Conservation (phyloP, 2,113 vertebrate species). For the Cricetomys ansorgei region DNA sequence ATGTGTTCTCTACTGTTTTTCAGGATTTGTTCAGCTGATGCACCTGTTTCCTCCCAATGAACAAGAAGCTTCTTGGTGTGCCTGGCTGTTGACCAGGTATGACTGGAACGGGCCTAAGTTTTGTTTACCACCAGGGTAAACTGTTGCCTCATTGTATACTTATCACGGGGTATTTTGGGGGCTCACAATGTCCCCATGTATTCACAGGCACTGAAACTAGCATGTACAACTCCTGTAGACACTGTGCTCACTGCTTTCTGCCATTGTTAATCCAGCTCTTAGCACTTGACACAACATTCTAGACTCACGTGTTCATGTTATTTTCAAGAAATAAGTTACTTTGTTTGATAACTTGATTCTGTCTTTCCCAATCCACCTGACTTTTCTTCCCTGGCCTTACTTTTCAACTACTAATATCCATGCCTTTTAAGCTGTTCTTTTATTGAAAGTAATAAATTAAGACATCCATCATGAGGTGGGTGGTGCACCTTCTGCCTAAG, state of each 20-base stretch:
- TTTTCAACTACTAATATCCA: constrained; percentile 57
- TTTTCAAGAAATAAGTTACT: constrained; percentile 61
- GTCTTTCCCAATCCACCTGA: not conserved
- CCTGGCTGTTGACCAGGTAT: not conserved
- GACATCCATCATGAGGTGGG: constrained; percentile 16
- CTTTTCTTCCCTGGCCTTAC: constrained; percentile 41
- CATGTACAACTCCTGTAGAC: not conserved
- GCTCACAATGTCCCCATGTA: not conserved
- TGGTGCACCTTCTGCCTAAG: not conserved
- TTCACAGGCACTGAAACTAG: constrained; percentile 9
- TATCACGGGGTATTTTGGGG: not conserved
- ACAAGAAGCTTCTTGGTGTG: not conserved
- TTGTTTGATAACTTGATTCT: not conserved
- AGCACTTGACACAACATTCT: not conserved
- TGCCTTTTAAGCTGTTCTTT: constrained; percentile 66
- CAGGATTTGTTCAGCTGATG: constrained; percentile 51
- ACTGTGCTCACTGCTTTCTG: not conserved
- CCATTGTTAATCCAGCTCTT: not conserved
- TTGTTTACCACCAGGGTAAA: constrained; percentile 78
- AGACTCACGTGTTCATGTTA: not conserved
- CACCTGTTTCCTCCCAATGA: not conserved
- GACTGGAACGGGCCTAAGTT: not conserved
- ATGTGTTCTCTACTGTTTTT: constrained; percentile 24
- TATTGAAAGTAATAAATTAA: constrained; percentile 81
- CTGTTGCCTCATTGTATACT: not conserved